Base-by-base conservation (phyloP, 2,113 vertebrate species). In the Forbesichthys papilliferus region DNA sequence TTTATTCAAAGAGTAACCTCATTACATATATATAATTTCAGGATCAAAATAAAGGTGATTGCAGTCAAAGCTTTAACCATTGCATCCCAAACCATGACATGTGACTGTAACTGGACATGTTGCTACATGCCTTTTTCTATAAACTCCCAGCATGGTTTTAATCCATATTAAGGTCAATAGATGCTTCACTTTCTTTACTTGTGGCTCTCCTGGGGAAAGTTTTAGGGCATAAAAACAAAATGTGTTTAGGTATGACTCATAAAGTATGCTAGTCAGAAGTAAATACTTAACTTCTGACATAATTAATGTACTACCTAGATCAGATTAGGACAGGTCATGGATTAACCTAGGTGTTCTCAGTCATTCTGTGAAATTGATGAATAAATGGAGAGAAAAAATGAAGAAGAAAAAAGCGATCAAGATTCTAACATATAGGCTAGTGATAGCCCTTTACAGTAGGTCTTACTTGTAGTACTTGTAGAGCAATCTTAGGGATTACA, bases 221-320 rank as follows among this genome's bases (percentile, higher is more conserved):
- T 91, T 87, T 12, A 65, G 53, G 74, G 73, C 71, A 79, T 46
- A 53, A 83, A 79, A 80, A 87, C 82, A 82, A 74, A 73, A 82
- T 79, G 77, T 73, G 36, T 12, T 81, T 59, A 78, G 70, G 74
- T 87, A 81, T 87, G 73, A 64, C 77, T 88, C 88, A 89, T 81
- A 74, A 81, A 6, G 58, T 58, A 11, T 3, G 47, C 27, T 0
- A 34, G 0, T 68, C 27, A 56, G 48, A 55, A 47, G 66, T 4
- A 20, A 11, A 57, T 8, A 42, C 36, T 42, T 42, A 8, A 42
- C 36, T 42, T 42, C 36, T 42, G 7, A 53, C 5, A 66, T 63
- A 47, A 72, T 27, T 6, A 0, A 8, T 20, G n/a, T 52, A 10
- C 5, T 46, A 59, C 51, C 5, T 36, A 18, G 58, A 54, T 65